phyloP scores from a whole-genome alignment of 2,113 vertebrate species.

The Charina bottae region DNA sequence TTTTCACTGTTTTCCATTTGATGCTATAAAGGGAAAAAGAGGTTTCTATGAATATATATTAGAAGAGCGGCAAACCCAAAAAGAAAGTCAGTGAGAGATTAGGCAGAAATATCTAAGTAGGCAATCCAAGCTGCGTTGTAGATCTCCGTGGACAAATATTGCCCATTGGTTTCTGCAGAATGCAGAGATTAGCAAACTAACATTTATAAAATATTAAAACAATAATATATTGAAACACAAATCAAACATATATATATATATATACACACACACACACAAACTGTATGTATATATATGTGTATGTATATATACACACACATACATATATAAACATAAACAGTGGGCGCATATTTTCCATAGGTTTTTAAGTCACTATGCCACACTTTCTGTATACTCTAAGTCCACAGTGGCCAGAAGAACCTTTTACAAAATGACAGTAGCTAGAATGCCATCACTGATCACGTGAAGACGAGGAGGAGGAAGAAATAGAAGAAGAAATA shows the following conservation, averaged over 20 bases:
- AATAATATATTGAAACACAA: conserved; percentile 74
- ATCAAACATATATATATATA: conserved; percentile 63
- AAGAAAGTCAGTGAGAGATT: conserved; percentile 50
- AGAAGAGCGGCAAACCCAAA: conserved; percentile 69
- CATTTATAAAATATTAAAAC: conserved; percentile 79
- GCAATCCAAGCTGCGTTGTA: conserved; percentile 61
- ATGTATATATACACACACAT: background rate
- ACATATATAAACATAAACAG: conserved; percentile 35
- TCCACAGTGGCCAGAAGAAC: conserved; percentile 50
- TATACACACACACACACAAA: background rate
- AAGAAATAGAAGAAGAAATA: conserved; percentile 51
- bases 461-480: background rate
- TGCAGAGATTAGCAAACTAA: conserved; percentile 79
- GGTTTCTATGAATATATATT: conserved; percentile 70
- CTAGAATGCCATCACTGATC: conserved; percentile 60
- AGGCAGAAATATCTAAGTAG: conserved; percentile 53
- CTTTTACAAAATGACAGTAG: conserved; percentile 45
- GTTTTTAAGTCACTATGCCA: conserved; percentile 59
- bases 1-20: conserved; percentile 46
- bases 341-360: conserved; percentile 66
- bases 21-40: conserved; percentile 60
- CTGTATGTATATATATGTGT: background rate
- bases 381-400: conserved; percentile 67
- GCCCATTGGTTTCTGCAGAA: conserved; percentile 85
- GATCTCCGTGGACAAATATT: conserved; percentile 85